Base-by-base conservation (phyloP, 2,888 invertebrate species). In the Nebria brevicollis region DNA sequence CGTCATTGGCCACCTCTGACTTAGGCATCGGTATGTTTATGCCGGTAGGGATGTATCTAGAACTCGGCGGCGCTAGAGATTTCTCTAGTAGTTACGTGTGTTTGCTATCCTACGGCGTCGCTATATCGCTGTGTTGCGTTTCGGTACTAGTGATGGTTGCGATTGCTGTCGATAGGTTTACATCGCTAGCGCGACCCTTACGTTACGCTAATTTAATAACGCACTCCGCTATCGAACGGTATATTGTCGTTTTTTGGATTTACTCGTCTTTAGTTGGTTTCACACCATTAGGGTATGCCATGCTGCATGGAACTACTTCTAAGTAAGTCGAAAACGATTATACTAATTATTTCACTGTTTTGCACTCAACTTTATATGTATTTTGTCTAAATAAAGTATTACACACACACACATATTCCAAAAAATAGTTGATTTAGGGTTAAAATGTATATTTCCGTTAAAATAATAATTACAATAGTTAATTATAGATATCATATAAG, bases 121-220 rank as follows among this genome's bases (percentile, higher is more conserved):
- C 91, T 65, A 91, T 92, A 82, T 90, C 91, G 11, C 88, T 92
- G 82, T 92, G 92, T 85, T 91, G 92, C 84, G 92, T 92, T 42
- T 92, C 91, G 82, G 90, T 93, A 70, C 87, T 93, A 77, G 91
- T 92, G 73, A 91, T 92, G 85, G 92, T 92, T 0, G 92, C 93
- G 26, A 92, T 93, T 77, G 93, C 93, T 0, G 91, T 92, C 43
- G 93, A 93, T 85, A 87, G 93, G 76, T 91, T 92, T 84, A 92
- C 92, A 0, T 92, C 92, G 2, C 88, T 93, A 26, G 92, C 92
- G 2, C 91, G 92, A 82, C 93, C 93, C 0, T 88, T 93, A 74
- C 88, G 92, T 76, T 93, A 93, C 87, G 92, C 92, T 85, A 92
- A 92, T 86, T 90, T 93, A 83, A 92, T 93, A 83, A 93, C 93